Conservation (phyloP, 1,140 invertebrate genomes). For the Coptotermes formosanus region DNA sequence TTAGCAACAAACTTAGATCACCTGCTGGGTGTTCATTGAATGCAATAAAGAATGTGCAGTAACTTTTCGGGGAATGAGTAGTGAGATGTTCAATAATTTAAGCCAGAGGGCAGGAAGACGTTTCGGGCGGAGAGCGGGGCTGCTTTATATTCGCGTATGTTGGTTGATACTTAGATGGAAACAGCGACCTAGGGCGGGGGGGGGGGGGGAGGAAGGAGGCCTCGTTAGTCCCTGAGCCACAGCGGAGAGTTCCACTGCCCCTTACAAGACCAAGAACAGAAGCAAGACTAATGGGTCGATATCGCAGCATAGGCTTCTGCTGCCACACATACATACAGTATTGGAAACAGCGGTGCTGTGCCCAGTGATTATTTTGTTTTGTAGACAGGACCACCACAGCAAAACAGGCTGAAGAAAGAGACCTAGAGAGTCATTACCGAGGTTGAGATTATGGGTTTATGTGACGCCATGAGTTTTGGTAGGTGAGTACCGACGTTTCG, state of each 20-base stretch:
- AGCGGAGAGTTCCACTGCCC: background rate
- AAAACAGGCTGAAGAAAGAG: too few relatives aligned
- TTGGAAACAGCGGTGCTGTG: background rate
- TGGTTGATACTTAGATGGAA: background rate
- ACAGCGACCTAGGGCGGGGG: background rate
- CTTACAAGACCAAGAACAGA: background rate
- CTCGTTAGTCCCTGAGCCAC: constrained; percentile 7
- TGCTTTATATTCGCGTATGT: constrained; percentile 11
- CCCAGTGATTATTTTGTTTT: background rate
- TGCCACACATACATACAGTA: background rate
- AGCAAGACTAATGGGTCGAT: constrained; percentile 4
- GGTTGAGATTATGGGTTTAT: too few relatives aligned
- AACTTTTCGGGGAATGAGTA: background rate
- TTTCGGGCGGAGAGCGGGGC: background rate
- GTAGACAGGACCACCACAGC: too few relatives aligned
- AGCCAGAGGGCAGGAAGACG: background rate
- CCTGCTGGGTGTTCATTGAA: too few relatives aligned
- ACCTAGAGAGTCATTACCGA: too few relatives aligned
- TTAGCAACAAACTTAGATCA: too few relatives aligned
- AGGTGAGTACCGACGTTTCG: too few relatives aligned
- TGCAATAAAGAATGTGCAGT: background rate
- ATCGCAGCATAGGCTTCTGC: background rate
- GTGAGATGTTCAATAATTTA: background rate
- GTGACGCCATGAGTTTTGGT: too few relatives aligned
- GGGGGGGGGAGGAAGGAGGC: too few relatives aligned